Base-by-base conservation (phyloP, 92 coral and sea anemone genomes). In the Siderastrea siderea region DNA sequence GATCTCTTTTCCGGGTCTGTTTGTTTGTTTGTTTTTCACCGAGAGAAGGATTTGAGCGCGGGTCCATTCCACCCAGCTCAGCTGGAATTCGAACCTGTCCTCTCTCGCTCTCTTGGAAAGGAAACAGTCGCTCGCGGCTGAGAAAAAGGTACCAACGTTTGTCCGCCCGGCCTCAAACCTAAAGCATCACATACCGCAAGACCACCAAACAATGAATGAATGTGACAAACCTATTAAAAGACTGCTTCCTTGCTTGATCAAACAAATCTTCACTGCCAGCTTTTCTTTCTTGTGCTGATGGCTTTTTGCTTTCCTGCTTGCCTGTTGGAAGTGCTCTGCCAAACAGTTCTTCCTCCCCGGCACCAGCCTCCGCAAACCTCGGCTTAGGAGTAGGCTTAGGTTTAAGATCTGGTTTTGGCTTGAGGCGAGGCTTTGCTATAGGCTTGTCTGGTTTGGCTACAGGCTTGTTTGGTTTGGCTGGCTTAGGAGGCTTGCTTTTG, bases 301-400 rank as follows among this genome's bases (percentile, higher is more conserved):
- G 72, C n/a, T 58, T 81, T 14, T 14, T 49, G 59, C 64, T 84
- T 7, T 78, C 79, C 49, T 84, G 89, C 68, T 86, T 85, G 26
- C 74, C 52, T 13, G 75, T 64, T 2, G 68, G 77, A 15, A 90
- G 83, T 60, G 61, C 87, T 53, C 74, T 50, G 53, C 75, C 82
- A 57, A 95, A 91, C 11, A 91, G 84, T 49, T 92, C 90, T 49
- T 95, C 95, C 47, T 91, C 96, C 10, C 88, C 95, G 5, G 77
- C 89, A 49, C 90, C 74, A n/a, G 98, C 87, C 71, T 97, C 98
- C 58, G 87, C 96, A 86, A 97, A 97, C 55, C 94, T 90, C 44
- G 98, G 96, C 77, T 91, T 94, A 6, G 98, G 98, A 44, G 98
- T 94, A 3, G 99, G 99, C 65, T 96, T 96, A 11, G 99, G 99